Percentiles rank a stretch among this genome's conserved stretches.
These are phyloP conservation scores for Ciconia maguari DNA, from an alignment of 2,113 vertebrate species.

Conservation along the genomic window DNA sequence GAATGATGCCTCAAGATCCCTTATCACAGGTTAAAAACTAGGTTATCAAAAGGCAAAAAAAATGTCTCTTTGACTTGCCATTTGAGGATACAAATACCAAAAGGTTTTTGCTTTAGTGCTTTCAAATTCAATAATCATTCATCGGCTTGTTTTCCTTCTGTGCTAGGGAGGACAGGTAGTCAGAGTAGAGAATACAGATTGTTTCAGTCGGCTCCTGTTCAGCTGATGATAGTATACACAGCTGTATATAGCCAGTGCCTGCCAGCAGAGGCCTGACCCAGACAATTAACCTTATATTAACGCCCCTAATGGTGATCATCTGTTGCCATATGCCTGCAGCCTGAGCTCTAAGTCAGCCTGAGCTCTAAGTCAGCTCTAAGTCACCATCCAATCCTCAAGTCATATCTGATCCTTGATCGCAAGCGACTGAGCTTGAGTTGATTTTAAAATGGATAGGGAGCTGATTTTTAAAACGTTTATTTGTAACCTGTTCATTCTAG, in stretches of 20 bases:
- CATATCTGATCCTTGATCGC: background rate
- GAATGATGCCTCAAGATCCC: background rate
- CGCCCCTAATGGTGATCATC: slow-evolving; percentile 49
- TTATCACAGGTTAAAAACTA: background rate
- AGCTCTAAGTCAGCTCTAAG: background rate
- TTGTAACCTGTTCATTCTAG: background rate
- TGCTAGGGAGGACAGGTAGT: slow-evolving; percentile 43
- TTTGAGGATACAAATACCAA: background rate
- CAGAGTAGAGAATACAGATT: slow-evolving; percentile 38
- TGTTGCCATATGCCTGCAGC: slow-evolving; percentile 53
- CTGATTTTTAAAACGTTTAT: background rate
- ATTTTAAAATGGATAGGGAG: background rate
- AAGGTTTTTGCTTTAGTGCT: slow-evolving; percentile 6
- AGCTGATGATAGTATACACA: slow-evolving; percentile 43
- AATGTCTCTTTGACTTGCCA: background rate
- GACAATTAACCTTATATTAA: slow-evolving; percentile 68
- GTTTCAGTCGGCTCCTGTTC: slow-evolving; percentile 42
- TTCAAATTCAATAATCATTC: slow-evolving; percentile 12
- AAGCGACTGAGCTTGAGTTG: background rate
- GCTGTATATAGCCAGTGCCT: slow-evolving; percentile 49
- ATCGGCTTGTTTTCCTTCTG: slow-evolving; percentile 13
- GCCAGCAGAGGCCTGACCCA: slow-evolving; percentile 53
- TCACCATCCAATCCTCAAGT: background rate
- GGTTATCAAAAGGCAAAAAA: background rate
- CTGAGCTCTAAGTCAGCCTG: background rate